Evolutionary conservation across 1,140 invertebrate species (phyloP).

Genomic region (Drosophila seguyi): DNA sequence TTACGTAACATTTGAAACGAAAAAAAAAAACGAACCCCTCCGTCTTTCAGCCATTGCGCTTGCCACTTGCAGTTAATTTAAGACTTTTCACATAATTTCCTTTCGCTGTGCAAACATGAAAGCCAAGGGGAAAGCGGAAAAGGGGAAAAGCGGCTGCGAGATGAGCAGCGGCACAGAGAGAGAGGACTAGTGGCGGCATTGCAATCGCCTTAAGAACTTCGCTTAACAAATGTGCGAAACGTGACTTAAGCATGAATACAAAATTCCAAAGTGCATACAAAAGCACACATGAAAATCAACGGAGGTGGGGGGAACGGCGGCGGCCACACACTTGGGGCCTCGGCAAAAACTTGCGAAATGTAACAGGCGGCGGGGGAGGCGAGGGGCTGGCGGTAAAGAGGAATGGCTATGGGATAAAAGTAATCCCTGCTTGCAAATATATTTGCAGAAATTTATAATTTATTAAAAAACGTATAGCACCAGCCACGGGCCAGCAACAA

Average conservation of each 20-base stretch:
- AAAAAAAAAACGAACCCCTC: neutral
- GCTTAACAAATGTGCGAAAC: conserved; percentile 81
- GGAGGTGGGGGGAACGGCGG: neutral
- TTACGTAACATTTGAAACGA: conserved; percentile 15
- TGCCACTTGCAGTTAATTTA: conserved; percentile 76
- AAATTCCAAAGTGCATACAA: conserved; percentile 74
- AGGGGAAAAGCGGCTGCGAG: neutral
- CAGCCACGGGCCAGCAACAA: conserved; percentile 71
- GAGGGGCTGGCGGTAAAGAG: conserved; percentile 13
- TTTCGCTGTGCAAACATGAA: conserved; percentile 24
- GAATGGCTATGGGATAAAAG: conserved; percentile 58
- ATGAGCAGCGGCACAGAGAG: neutral
- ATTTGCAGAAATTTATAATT: conserved; percentile 83
- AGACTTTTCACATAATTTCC: conserved; percentile 69
- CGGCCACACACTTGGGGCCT: conserved; percentile 67
- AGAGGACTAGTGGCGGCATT: conserved; percentile 7
- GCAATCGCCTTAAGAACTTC: conserved; percentile 82
- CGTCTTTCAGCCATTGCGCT: conserved; percentile 6
- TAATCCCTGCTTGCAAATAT: conserved; percentile 81
- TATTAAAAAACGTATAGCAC: conserved; percentile 79
- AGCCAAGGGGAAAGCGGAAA: neutral
- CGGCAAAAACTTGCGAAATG: conserved; percentile 74
- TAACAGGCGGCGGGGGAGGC: conserved; percentile 46
- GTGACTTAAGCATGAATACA: conserved; percentile 79
- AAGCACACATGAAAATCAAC: conserved; percentile 58